A percentile compares a stretch with the other conserved stretches of the same genome.
Evolutionary conservation across 2,113 vertebrate species (phyloP).

Genomic region (Azemiops feae): DNA sequence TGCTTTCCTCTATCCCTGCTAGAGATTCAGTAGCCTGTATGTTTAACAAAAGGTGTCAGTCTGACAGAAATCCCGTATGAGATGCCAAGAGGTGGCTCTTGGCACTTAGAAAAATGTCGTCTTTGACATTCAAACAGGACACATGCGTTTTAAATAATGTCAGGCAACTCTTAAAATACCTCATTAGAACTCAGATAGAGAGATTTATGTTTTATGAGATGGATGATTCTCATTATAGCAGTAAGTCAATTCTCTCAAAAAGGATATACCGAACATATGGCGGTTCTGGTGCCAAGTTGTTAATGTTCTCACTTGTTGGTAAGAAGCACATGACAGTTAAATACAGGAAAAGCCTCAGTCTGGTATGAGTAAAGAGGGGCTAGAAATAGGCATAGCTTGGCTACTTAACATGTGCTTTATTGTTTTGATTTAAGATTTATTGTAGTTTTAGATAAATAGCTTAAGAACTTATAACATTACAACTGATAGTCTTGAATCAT

Average conservation of each 20-base stretch:
- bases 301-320: constrained; percentile 56
- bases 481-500: constrained; percentile 53
- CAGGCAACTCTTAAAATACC: constrained; percentile 66
- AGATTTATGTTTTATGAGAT: constrained; percentile 77
- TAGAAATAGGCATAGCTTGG: not conserved
- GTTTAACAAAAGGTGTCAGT: constrained; percentile 59
- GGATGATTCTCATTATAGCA: constrained; percentile 70
- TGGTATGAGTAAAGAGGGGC: not conserved
- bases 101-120: constrained; percentile 63
- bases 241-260: constrained; percentile 61
- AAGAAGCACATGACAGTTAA: not conserved
- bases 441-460: constrained; percentile 53
- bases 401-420: constrained; percentile 47
- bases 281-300: constrained; percentile 68
- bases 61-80: constrained; percentile 61
- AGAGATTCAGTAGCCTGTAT: constrained; percentile 61
- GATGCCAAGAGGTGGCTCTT: constrained; percentile 63
- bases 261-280: constrained; percentile 63
- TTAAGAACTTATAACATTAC: constrained; percentile 59
- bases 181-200: constrained; percentile 54
- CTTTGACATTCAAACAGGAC: constrained; percentile 68
- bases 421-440: constrained; percentile 50
- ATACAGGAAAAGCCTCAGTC: not conserved
- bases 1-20: constrained; percentile 63
- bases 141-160: constrained; percentile 67